Base-by-base conservation (phyloP, 2,888 invertebrate genomes). In the Hipparchia semele region DNA sequence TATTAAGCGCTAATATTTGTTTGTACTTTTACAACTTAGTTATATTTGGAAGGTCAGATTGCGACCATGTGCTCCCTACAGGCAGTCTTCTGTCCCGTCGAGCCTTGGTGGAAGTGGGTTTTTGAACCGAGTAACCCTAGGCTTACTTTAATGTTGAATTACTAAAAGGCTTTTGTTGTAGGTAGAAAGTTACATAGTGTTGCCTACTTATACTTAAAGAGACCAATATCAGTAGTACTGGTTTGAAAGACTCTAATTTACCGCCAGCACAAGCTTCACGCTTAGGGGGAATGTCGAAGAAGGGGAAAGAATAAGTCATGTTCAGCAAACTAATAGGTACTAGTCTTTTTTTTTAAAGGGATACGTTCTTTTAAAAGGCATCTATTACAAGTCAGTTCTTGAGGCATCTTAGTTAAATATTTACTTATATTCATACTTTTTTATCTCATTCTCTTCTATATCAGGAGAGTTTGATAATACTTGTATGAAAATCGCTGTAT, bases 391-490 rank as follows among this genome's bases (percentile, higher is more conserved):
- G 2, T 39, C 39, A 5, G 2, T 39, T 39, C 39, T 39, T 39
- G 39, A 39, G 5, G 39, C 39, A 39, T 4, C 39, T 2, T 39
- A 39, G 39, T 39, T 39, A 67, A 12, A 53, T 67, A 56, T 33
- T 5, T 51, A 23, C 12, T 54, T 7, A 13, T 67, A 67, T n/a
- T 7, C 56, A 45, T 13, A 39, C 8, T n/a, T 67, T 66, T 56
- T 67, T 67, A 67, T 67, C 67, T 56, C 67, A 8, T 45, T 67
- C 67, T 56, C 67, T n/a, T 45, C 13, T 45, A 67, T 67, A 67
- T 67, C 54, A 56, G 45, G 10, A 23, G 23, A 49, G 12, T 51
- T 49, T 51, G 64, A 64, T 64, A 64, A 64, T 56, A 23, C 39
- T 39, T 4, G 5, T 53, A n/a, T 61, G 67, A 10, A 12, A 66